Evolutionary conservation across 2,113 vertebrate genomes (phyloP), one percentile per base, ranked within the genome.

Genomic region (Sturnus vulgaris): DNA sequence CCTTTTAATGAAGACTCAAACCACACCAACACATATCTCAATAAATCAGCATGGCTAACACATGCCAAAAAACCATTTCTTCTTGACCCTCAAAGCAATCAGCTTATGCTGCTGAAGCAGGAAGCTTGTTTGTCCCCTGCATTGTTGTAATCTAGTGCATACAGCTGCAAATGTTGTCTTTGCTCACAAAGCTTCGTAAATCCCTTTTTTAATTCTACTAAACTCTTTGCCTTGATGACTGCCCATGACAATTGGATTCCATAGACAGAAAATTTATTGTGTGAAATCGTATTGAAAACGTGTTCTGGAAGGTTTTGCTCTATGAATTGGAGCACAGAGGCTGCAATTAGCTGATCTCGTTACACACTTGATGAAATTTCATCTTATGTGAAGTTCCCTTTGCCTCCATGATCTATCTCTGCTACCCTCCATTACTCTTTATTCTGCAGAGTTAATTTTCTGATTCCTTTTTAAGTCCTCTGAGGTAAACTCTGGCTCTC

Each of bases 111-210:
- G 72, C 82, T 86, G 88, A 85, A 90, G 46, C 57, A 82, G 72
- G 55, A 92, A 91, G n/a, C 76, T 78, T 86, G 92, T 86, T 96
- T 95, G 86, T 79, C 76, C 76, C 33, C 47, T 92, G 68, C 86
- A 88, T 76, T 93, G 88, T 94, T 94, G 82, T 94, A 94, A 96
- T 95, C 65, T 76, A 82, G 77, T 8, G 2, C 69, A 68, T 82
- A 71, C n/a, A 84, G 88, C 90, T 93, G 79, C 82, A 96, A 96
- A 95, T 44, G 90, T 92, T 82, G 71, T 87, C 68, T 89, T 97
- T 91, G 84, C 84, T 91, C 63, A 72, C 83, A 95, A 92, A 93
- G 79, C 96, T 94, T 79, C 86, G 90, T 88, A 94, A 93, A 96
- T 93, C 87, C 57, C 37, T 93, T 83, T 88, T 95, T 69, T 47